These are phyloP conservation scores for Taeniopygia guttata DNA, from an alignment of 2,797 vertebrate genomes.

Conservation along the genomic window DNA sequence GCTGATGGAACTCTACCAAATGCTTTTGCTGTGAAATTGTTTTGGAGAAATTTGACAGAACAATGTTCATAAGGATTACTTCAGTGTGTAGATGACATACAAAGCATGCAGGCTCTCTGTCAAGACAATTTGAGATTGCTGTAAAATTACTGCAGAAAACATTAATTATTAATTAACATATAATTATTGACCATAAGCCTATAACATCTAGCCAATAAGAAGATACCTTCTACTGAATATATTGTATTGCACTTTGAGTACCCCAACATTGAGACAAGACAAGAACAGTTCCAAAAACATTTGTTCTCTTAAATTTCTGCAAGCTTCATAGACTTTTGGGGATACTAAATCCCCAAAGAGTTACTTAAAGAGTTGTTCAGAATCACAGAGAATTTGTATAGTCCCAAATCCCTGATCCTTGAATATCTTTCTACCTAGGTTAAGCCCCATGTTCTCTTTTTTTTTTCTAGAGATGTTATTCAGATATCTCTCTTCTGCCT, in stretches of 20 bases:
- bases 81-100: not conserved
- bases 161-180: not conserved
- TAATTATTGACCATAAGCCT: not conserved
- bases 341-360: not conserved
- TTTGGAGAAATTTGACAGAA: not conserved
- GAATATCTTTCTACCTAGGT: not conserved
- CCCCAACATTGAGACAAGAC: not conserved
- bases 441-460: fast-evolving
- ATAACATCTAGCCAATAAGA: not conserved
- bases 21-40: not conserved
- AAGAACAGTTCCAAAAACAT: not conserved
- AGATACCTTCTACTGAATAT: not conserved
- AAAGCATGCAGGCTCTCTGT: not conserved
- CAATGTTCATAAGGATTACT: not conserved
- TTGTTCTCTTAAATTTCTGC: not conserved
- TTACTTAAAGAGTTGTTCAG: not conserved
- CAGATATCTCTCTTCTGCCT: not conserved
- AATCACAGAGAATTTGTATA: not conserved
- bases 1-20: not conserved
- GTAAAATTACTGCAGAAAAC: not conserved
- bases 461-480: not conserved
- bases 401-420: not conserved
- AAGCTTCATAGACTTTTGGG: not conserved
- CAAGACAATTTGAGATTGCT: not conserved
- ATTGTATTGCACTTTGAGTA: not conserved